Percentiles rank a stretch among this genome's conserved stretches.
phyloP scores from a whole-genome alignment of 2,888 invertebrate species.

The Helicoverpa assulta region DNA sequence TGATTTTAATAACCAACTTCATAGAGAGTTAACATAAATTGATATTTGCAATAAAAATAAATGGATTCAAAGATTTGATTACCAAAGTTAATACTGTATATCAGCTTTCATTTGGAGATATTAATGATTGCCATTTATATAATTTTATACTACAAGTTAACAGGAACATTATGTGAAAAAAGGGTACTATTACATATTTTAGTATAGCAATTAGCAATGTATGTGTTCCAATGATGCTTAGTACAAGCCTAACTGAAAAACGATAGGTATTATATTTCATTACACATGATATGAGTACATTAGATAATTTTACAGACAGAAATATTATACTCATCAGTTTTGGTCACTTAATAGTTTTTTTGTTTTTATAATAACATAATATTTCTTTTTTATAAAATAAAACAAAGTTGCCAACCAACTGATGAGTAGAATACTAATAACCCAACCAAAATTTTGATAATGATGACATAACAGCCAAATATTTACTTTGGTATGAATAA shows the following conservation, averaged over 20 bases:
- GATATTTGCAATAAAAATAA: neutral
- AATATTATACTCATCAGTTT: conserved; percentile 58
- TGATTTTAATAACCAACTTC: neutral
- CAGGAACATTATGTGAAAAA: conserved; percentile 67
- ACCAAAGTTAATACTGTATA: conserved; percentile 57
- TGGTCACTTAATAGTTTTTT: conserved; percentile 15
- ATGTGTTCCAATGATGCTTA: conserved; percentile 34
- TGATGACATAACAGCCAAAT: conserved; percentile 75
- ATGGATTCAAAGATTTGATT: conserved; percentile 7
- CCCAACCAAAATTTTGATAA: conserved; percentile 70
- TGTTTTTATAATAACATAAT: conserved; percentile 3
- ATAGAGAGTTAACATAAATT: conserved; percentile 1
- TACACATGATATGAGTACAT: conserved; percentile 51
- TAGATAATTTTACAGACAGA: conserved; percentile 59
- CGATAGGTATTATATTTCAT: conserved; percentile 50
- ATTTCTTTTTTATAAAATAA: conserved; percentile 5
- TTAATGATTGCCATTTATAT: conserved; percentile 44
- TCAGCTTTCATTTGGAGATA: conserved; percentile 57
- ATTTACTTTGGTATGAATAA: conserved; percentile 77
- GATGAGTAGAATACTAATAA: conserved; percentile 54
- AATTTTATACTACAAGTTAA: conserved; percentile 58
- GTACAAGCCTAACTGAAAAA: conserved; percentile 47
- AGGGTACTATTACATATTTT: conserved; percentile 24
- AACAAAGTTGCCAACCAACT: conserved; percentile 30
- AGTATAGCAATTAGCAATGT: conserved; percentile 40